Evolutionary conservation across 1,140 invertebrate species (phyloP).

Genomic region (Panonychus citri): DNA sequence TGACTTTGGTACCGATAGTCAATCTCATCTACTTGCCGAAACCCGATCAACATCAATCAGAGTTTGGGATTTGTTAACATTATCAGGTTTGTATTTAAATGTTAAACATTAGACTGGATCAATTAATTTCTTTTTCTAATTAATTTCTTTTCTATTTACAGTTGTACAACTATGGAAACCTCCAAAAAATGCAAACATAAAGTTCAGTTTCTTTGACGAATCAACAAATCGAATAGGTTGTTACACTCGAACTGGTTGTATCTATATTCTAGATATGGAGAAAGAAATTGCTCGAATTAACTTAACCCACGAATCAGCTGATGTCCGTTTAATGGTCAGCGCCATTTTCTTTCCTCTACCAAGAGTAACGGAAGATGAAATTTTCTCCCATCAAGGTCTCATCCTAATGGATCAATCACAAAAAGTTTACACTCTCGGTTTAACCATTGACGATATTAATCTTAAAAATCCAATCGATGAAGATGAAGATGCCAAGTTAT

Average conservation of each 20-base stretch:
- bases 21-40: constrained; percentile 3
- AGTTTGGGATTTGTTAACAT: constrained; percentile 2
- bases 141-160: not conserved
- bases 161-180: not conserved
- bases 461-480: not conserved
- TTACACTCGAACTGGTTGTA: not conserved
- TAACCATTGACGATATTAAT: not conserved
- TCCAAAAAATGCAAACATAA: not conserved
- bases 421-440: not conserved
- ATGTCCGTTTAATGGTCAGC: not conserved
- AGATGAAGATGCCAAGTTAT: not conserved
- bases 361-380: not conserved
- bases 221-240: not conserved
- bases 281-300: not conserved
- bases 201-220: not conserved
- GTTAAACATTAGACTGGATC: too few relatives aligned
- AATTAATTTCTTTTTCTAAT: not conserved
- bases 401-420: not conserved
- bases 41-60: not conserved
- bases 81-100: too few relatives aligned
- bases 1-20: not conserved
- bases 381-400: not conserved
- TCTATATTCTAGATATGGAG: not conserved
- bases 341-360: not conserved
- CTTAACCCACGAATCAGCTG: not conserved